Percentiles rank a stretch among this genome's conserved stretches.
Conservation (phyloP, 1,140 invertebrate genomes). For the Bacillus rossius region DNA sequence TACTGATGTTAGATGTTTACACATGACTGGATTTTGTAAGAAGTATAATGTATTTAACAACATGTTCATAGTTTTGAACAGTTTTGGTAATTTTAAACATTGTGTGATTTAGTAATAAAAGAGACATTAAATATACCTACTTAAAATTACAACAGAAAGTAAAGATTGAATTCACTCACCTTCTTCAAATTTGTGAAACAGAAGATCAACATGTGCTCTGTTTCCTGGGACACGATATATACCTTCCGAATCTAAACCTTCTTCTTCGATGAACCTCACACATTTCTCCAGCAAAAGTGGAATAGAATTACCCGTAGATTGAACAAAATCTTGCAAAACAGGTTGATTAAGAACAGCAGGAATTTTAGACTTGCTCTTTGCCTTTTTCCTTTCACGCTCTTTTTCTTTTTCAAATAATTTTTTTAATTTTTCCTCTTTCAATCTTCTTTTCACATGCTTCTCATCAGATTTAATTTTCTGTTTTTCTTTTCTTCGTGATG, state of each 20-base stretch:
- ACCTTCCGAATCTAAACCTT: conserved; percentile 91
- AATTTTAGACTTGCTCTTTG: conserved; percentile 50
- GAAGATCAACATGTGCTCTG: conserved; percentile 87
- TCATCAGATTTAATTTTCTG: conserved; percentile 73
- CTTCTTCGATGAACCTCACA: conserved; percentile 90
- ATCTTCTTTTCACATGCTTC: conserved; percentile 62
- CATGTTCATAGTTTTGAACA: too few species aligned
- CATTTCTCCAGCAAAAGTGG: conserved; percentile 94
- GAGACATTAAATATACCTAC: conserved; percentile 11
- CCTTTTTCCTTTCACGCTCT: conserved; percentile 69
- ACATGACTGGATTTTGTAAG: too few species aligned
- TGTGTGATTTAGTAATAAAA: too few species aligned
- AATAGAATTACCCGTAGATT: conserved; percentile 76
- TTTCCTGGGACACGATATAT: conserved; percentile 95
- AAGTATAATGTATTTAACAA: too few species aligned
- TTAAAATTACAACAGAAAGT: neutral
- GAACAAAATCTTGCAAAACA: conserved; percentile 57
- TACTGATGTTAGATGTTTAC: too few species aligned
- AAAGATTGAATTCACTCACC: conserved; percentile 45
- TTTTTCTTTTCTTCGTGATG: conserved; percentile 60
- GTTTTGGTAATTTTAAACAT: too few species aligned
- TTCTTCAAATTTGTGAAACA: conserved; percentile 89
- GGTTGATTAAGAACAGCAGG: conserved; percentile 36
- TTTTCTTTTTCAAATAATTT: conserved; percentile 65
- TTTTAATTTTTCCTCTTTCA: conserved; percentile 68